phyloP scores from a whole-genome alignment of 2,888 invertebrate species.

The Limnephilus auricula region DNA sequence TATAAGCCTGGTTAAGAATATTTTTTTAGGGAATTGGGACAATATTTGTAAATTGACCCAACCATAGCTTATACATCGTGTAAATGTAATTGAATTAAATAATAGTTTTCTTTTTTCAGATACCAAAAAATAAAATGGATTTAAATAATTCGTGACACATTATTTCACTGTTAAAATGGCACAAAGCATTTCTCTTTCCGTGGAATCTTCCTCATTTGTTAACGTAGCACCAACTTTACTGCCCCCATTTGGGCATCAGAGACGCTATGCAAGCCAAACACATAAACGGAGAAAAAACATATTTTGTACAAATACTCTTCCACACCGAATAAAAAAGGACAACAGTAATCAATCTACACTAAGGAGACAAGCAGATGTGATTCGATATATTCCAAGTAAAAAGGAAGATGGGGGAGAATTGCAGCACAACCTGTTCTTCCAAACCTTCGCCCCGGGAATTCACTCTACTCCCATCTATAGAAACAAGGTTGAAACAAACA shows the following conservation, averaged over 20 bases:
- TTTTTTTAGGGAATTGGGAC: background rate
- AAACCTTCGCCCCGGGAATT: conserved; percentile 62
- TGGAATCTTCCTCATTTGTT: conserved; percentile 45
- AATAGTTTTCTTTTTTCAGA: conserved; percentile 20
- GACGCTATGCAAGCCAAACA: conserved; percentile 59
- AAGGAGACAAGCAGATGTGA: conserved; percentile 63
- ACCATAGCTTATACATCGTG: background rate
- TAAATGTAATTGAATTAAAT: background rate
- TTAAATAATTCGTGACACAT: conserved; percentile 35
- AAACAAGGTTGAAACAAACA: conserved; percentile 52
- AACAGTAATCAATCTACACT: conserved; percentile 58
- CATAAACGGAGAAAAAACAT: conserved; percentile 56
- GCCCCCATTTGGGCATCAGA: conserved; percentile 57
- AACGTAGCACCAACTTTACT: conserved; percentile 51
- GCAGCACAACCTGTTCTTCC: conserved; percentile 59
- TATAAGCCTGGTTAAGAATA: background rate
- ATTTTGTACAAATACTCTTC: conserved; percentile 64
- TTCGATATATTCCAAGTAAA: conserved; percentile 61
- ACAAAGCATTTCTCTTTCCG: conserved; percentile 54
- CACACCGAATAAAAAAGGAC: conserved; percentile 50
- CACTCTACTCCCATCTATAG: conserved; percentile 64
- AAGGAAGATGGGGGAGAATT: conserved; percentile 51
- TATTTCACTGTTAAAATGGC: conserved; percentile 49
- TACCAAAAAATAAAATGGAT: conserved; percentile 29
- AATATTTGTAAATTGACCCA: background rate